Percentiles rank a stretch among this genome's conserved stretches.
Conservation (phyloP, 2,888 invertebrate genomes). For the Cinara cedri region DNA sequence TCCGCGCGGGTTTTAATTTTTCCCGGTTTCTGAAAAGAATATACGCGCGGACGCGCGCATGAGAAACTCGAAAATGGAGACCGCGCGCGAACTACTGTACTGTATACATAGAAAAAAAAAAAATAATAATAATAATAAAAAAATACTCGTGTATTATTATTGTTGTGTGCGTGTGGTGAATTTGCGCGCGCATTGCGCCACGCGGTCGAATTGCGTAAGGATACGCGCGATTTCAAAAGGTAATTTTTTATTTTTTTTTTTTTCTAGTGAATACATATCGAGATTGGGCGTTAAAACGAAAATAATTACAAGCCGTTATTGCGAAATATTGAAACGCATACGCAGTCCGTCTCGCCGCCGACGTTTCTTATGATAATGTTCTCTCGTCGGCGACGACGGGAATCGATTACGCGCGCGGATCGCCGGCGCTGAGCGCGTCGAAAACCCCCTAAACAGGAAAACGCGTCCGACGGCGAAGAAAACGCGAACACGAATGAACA, state of each 20-base stretch:
- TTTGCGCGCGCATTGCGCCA: constrained; percentile 41
- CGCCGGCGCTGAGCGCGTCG: too few species aligned
- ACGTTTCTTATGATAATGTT: constrained; percentile 13
- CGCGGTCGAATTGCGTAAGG: constrained; percentile 41
- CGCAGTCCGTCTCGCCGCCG: neutral
- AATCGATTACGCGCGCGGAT: constrained; percentile 1
- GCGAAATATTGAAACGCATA: too few species aligned
- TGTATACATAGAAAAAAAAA: neutral
- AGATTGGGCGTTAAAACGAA: constrained; percentile 51
- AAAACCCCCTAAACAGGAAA: neutral
- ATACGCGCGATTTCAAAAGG: constrained; percentile 46
- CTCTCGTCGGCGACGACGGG: too few species aligned
- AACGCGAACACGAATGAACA: neutral
- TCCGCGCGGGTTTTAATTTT: too few species aligned
- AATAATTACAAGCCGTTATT: constrained; percentile 41
- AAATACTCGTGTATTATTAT: neutral
- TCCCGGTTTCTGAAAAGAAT: neutral
- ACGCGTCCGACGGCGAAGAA: too few species aligned
- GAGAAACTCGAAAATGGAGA: constrained; percentile 25
- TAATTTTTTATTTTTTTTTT: too few species aligned
- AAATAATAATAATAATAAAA: too few species aligned
- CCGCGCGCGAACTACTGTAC: neutral
- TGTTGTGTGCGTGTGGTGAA: constrained; percentile 24
- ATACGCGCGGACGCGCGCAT: neutral
- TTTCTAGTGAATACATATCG: constrained; percentile 39